These are phyloP conservation scores for Brachypteracias leptosomus DNA, from an alignment of 2,113 vertebrate genomes.

Conservation along the genomic window DNA sequence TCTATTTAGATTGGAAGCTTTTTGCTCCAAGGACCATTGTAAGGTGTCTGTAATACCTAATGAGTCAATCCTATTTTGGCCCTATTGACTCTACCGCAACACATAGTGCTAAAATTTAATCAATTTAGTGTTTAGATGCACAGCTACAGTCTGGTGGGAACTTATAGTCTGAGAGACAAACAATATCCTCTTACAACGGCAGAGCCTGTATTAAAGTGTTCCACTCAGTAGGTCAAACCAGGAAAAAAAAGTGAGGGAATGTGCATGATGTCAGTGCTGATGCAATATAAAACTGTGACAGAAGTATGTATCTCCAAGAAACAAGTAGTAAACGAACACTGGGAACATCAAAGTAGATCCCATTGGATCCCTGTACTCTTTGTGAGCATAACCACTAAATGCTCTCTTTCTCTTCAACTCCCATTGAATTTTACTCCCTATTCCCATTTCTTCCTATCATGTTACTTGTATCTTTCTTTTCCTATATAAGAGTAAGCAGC, in stretches of 20 bases:
- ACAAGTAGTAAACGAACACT: not conserved
- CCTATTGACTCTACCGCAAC: not conserved
- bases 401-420: not conserved
- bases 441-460: not conserved
- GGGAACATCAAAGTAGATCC: not conserved
- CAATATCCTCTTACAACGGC: constrained; percentile 23
- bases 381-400: not conserved
- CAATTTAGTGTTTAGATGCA: constrained; percentile 58
- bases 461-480: not conserved
- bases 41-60: not conserved
- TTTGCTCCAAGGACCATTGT: not conserved
- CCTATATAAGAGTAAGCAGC: not conserved
- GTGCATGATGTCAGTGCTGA: not conserved
- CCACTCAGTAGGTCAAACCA: constrained; percentile 15
- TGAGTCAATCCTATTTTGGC: not conserved
- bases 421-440: not conserved
- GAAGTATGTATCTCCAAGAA: not conserved
- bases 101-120: constrained; percentile 50
- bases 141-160: constrained; percentile 32
- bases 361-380: not conserved
- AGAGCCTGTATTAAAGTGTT: not conserved
- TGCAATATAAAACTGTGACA: not conserved
- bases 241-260: not conserved
- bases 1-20: not conserved
- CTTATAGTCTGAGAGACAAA: constrained; percentile 1